Evolutionary conservation across 2,113 vertebrate species (phyloP), one percentile per base, ranked within the genome.

Genomic region (Nannobrachium achirus): DNA sequence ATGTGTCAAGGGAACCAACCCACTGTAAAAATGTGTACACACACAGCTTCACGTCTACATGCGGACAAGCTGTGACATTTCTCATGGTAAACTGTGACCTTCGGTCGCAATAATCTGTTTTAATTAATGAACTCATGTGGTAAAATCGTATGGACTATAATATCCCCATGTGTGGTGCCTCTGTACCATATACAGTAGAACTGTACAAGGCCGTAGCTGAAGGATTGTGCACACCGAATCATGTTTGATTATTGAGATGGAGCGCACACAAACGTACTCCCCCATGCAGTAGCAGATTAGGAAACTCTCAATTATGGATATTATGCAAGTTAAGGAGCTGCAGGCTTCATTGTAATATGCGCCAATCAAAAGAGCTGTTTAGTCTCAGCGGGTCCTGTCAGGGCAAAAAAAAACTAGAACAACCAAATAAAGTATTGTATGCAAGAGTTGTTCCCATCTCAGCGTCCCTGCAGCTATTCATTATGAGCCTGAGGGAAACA

Each of bases 281-380:
- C 25, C 25, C 25, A 33, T 33, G 25, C 3, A 33, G 25, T 33
- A 33, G 25, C 18, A 50, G 64, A 42, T 25, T 66, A 65, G 60
- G 20, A 61, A 72, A 67, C 57, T 69, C 61, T 50, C 19, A 59
- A 49, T 20, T 55, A 58, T 16, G 20, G 39, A 51, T 63, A 45
- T 77, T 51, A 75, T 59, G 20, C 0, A 50, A 48, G 58, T 67
- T 78, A 57, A 59, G 58, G 56, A 33, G 66, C 66, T 67, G 64
- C 48, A 51, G 51, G 69, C 70, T 75, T 52, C 66, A 52, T 56
- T 66, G 39, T 77, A 75, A 81, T 79, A 51, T 64, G 53, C 66
- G 51, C 42, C 78, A 80, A 84, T 91, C 75, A 84, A 78, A 85
- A 41, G 25, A 87, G 88, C 13, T 6, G 68, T 69, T 85, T 74